A percentile compares a stretch with the other conserved stretches of the same genome.
Conservation (phyloP, 2,888 invertebrate species). For the Phaonia tiefii region DNA sequence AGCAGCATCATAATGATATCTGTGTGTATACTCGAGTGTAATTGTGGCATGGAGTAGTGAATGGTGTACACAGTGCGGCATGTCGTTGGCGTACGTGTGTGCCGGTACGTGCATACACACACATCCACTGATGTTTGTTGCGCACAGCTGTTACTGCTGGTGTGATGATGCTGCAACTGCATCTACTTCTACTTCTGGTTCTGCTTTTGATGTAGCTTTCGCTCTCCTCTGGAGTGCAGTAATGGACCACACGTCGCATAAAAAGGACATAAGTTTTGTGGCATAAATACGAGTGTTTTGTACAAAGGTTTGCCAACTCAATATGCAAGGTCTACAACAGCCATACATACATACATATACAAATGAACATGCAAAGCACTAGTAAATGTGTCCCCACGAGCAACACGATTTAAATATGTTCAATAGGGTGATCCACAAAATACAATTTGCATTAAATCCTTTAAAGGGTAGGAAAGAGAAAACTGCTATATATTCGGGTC, state of each 20-base stretch:
- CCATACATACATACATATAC: background rate
- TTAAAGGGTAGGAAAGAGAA: too few species aligned
- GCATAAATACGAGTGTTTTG: background rate
- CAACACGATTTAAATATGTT: background rate
- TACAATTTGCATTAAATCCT: too few species aligned
- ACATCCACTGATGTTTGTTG: background rate
- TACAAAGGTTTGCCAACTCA: conserved; percentile 1
- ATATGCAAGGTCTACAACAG: background rate
- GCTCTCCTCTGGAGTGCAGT: conserved; percentile 9
- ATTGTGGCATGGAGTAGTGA: too few species aligned
- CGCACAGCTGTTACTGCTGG: conserved; percentile 1
- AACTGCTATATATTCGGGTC: too few species aligned
- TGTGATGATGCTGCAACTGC: background rate
- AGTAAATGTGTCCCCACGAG: background rate
- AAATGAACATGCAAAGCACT: background rate
- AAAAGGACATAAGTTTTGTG: conserved; percentile 7
- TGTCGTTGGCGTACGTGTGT: background rate
- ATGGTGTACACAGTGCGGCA: background rate
- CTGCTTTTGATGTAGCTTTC: too few species aligned
- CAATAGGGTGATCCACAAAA: too few species aligned
- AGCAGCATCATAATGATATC: too few species aligned
- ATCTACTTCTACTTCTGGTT: too few species aligned
- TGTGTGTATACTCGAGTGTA: too few species aligned
- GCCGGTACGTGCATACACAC: background rate
- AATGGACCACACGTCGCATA: conserved; percentile 12